phyloP scores from a whole-genome alignment of 2,113 vertebrate genomes.

The Saguinus midas region DNA sequence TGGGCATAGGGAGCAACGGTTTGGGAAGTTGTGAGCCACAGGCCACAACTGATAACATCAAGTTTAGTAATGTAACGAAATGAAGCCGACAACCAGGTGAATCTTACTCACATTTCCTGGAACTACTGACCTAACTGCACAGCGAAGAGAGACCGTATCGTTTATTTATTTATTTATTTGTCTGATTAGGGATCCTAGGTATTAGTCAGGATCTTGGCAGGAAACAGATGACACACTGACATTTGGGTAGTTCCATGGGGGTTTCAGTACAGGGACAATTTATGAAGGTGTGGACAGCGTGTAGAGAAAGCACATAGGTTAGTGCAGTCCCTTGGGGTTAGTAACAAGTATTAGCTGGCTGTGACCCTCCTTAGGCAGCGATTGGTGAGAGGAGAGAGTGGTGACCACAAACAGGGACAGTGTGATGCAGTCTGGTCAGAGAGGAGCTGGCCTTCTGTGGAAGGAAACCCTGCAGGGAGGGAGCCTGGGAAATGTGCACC shows the following conservation, averaged over 20 bases:
- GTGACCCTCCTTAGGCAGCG: accelerated
- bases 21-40: neutral
- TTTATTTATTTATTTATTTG: neutral
- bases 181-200: neutral
- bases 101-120: neutral
- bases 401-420: neutral
- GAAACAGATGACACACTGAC: slow-evolving; percentile 16
- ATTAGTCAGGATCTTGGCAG: slow-evolving; percentile 30
- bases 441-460: neutral
- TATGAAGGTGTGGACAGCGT: neutral
- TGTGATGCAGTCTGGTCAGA: neutral
- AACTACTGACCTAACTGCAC: neutral
- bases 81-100: neutral
- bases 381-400: neutral
- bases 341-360: neutral
- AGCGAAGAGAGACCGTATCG: neutral
- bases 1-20: neutral
- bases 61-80: neutral
- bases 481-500: neutral
- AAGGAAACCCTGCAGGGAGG: neutral
- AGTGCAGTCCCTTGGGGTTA: neutral
- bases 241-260: neutral
- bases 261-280: neutral
- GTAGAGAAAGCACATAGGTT: accelerated
- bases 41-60: neutral